Evolutionary conservation across 1,140 invertebrate genomes (phyloP).

Genomic region (Eupristina koningsbergeri): DNA sequence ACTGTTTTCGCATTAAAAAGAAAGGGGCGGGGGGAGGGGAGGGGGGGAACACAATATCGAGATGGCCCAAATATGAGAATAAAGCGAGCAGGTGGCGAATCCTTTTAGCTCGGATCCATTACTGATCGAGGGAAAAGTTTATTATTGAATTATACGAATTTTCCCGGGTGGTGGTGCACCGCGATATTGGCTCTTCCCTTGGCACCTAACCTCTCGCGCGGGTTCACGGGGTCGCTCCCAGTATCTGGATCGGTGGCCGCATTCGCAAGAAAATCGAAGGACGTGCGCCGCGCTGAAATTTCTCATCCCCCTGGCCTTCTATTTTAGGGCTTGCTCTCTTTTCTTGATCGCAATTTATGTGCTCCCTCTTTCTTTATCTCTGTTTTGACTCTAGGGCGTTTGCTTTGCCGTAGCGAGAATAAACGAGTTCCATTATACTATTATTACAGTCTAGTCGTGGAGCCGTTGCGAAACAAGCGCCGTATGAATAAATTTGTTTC

Average conservation of each 20-base stretch:
- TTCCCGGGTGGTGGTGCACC: background rate
- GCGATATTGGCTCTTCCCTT: constrained; percentile 21
- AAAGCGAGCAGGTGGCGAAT: background rate
- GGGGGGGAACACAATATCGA: background rate
- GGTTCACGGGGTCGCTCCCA: constrained; percentile 44
- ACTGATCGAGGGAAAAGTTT: background rate
- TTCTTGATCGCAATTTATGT: constrained; percentile 14
- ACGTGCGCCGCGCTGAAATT: constrained; percentile 15
- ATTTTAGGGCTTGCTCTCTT: constrained; percentile 14
- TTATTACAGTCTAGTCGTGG: background rate
- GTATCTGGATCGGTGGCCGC: constrained; percentile 45
- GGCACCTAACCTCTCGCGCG: constrained; percentile 1
- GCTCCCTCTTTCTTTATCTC: background rate
- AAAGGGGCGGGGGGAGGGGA: no score
- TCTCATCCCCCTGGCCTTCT: constrained; percentile 14
- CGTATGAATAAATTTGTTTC: background rate
- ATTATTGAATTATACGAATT: background rate
- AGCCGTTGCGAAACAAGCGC: background rate
- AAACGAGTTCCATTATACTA: background rate
- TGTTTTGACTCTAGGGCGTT: background rate
- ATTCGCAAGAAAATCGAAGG: constrained; percentile 48
- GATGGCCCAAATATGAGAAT: background rate
- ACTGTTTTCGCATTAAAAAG: background rate
- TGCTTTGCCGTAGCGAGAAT: background rate
- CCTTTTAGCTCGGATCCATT: background rate